These are phyloP conservation scores for Microchirus variegatus DNA, from an alignment of 2,797 vertebrate genomes.

Conservation along the genomic window DNA sequence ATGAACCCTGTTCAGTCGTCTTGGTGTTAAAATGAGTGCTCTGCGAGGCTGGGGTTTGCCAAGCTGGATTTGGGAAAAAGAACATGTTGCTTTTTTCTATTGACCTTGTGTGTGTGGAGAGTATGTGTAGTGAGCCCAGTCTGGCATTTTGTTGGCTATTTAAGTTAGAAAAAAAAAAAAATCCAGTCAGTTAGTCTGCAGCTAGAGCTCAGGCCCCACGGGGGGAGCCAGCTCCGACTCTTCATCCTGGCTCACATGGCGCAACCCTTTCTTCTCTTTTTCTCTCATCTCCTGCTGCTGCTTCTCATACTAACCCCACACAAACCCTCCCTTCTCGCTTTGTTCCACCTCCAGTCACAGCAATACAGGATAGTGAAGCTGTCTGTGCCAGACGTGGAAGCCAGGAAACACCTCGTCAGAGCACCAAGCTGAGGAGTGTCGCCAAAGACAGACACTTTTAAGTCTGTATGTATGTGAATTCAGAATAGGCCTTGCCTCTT, in stretches of 20 bases:
- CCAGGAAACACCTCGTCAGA: constrained; percentile 51
- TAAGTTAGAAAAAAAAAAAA: constrained; percentile 79
- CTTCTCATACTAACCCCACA: constrained; percentile 29
- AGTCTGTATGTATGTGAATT: constrained; percentile 45
- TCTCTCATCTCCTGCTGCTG: constrained; percentile 41
- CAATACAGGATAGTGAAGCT: constrained; percentile 36
- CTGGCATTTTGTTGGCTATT: constrained; percentile 76
- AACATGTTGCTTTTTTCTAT: constrained; percentile 30
- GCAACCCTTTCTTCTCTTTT: constrained; percentile 39
- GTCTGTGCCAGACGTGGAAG: constrained; percentile 40
- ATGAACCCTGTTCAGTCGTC: constrained; percentile 47
- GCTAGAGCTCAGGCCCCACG: constrained; percentile 54
- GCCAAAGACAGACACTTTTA: constrained; percentile 25
- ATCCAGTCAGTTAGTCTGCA: constrained; percentile 59
- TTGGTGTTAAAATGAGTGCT: constrained; percentile 45
- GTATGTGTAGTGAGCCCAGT: constrained; percentile 52
- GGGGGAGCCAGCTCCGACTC: constrained; percentile 57
- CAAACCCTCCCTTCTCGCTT: constrained; percentile 4
- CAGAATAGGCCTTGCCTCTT: constrained; percentile 39
- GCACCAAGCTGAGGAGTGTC: constrained; percentile 20
- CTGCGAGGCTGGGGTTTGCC: constrained; percentile 33
- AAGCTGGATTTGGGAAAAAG: constrained; percentile 24
- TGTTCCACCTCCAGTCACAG: constrained; percentile 48
- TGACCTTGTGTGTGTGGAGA: constrained; percentile 67
- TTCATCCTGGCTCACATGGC: constrained; percentile 60